Base-by-base conservation (phyloP, 2,888 invertebrate species). In the Lepidochrysops patricia region DNA sequence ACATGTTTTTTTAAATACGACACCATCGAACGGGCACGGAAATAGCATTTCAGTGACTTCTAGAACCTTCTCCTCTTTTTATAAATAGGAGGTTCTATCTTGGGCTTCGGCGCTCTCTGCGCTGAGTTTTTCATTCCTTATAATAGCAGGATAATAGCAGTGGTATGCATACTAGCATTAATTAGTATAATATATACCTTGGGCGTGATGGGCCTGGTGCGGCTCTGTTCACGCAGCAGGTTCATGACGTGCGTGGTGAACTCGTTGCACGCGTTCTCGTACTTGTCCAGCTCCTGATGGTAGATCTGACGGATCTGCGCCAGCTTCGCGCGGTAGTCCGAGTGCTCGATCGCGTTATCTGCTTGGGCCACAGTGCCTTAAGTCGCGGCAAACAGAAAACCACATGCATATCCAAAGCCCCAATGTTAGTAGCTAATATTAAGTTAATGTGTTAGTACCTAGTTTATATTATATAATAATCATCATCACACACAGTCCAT, bases 201-300 rank as follows among this genome's bases (percentile, higher is more conserved):
- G 57, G 98, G 98, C 61, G 98, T 98, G 74, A 99, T 99, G 59
- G 99, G 99, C 71, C 99, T 92, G 69, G 98, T 99, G 75, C 98
- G 95, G 76, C 97, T 97, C 90, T 99, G 98, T 87, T 99, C 98
- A 61, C 98, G 91, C 67, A 99, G 91, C 72, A 99, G 90, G 86
- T 99, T 99, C 96, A 98, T 97, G 69, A 99, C 99, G 89, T 99
- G 99, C n/a, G 98, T 99, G 62, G 99, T 99, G 89, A 99, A 99
- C 91, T 99, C 99, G 85, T 97, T 98, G 91, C 99, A 99, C n/a
- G 99, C 99, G 92, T 99, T 98, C 90, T 99, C 98, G 80, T 99
- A 99, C 91, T 99, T 99, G 89, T 98, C 98, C 76, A 99, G 89
- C 89, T 99, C 99, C 88, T 98, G 97, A 86, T 99, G 98, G 90